A percentile compares a stretch with the other conserved stretches of the same genome.
These are phyloP conservation scores for Drosophila flavopinicola DNA, from an alignment of 2,888 invertebrate genomes.

Conservation along the genomic window DNA sequence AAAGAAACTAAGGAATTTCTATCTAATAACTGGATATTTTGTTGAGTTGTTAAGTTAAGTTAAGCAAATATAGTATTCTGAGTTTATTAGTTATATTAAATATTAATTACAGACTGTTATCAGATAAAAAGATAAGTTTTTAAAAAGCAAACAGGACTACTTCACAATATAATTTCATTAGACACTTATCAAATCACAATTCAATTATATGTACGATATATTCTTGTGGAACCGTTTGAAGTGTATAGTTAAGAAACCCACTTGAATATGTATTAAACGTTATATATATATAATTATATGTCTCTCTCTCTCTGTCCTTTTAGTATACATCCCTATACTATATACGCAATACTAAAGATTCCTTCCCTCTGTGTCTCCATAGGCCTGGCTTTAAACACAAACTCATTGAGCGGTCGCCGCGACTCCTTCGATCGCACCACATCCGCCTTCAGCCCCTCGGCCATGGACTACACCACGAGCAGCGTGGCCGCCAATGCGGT, in stretches of 20 bases:
- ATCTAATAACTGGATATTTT: background rate
- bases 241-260: no score
- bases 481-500: constrained; percentile 82
- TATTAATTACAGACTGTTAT: no score
- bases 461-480: constrained; percentile 87
- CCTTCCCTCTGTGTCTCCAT: constrained; percentile 11
- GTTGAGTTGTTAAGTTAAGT: background rate
- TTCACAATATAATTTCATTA: no score
- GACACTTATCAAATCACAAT: no score
- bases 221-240: no score
- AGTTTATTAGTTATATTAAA: no score
- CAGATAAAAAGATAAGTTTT: no score
- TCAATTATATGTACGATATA: no score
- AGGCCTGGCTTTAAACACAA: constrained; percentile 88
- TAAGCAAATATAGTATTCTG: no score
- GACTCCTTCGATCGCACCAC: constrained; percentile 92
- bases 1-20: no score
- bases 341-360: background rate
- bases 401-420: constrained; percentile 88
- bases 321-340: background rate
- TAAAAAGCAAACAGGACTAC: no score
- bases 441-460: constrained; percentile 90
- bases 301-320: background rate
- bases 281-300: background rate
- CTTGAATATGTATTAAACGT: no score